Evolutionary conservation across 2,113 vertebrate species (phyloP).

Genomic region (Cynoglossus semilaevis): DNA sequence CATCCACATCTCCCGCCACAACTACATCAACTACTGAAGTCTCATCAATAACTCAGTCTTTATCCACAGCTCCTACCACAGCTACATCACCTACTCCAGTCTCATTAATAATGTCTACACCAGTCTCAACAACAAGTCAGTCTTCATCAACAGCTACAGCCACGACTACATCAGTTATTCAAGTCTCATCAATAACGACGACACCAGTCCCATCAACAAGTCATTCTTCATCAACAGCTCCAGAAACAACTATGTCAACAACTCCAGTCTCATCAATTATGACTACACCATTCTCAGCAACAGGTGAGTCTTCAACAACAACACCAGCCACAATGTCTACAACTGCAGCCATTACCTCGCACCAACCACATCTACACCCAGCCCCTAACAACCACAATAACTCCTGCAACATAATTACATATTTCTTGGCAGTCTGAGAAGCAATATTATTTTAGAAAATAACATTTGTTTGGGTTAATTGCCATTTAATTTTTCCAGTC

Average conservation of each 20-base stretch:
- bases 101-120: too few relatives aligned
- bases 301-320: neutral
- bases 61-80: too few relatives aligned
- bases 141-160: neutral
- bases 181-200: neutral
- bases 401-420: neutral
- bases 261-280: accelerated
- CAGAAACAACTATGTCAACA: neutral
- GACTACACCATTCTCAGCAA: too few relatives aligned
- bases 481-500: too few relatives aligned
- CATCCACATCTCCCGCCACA: neutral
- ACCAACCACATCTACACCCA: neutral
- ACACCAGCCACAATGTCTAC: neutral
- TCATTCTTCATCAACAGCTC: neutral
- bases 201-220: neutral
- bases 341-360: too few relatives aligned
- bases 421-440: too few relatives aligned
- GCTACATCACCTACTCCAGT: too few relatives aligned
- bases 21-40: neutral
- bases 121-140: too few relatives aligned
- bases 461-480: too few relatives aligned
- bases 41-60: neutral
- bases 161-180: neutral
- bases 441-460: too few relatives aligned
- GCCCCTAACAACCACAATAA: too few relatives aligned